phyloP scores from a whole-genome alignment of 2,888 invertebrate genomes.

The Dasysyrphus albostriatus region DNA sequence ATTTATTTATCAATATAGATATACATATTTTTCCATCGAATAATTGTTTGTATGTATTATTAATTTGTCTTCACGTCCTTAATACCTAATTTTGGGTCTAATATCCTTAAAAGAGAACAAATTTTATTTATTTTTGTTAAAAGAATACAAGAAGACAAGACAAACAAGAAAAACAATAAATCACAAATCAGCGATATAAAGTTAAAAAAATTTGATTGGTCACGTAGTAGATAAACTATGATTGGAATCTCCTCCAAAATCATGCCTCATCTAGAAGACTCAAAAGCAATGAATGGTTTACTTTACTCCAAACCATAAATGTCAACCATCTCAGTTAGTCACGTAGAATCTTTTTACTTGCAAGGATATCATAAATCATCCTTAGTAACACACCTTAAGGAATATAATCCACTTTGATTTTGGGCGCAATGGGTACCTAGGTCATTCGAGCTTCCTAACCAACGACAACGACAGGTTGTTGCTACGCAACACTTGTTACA shows the following conservation, averaged over 20 bases:
- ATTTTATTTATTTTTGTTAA: background rate
- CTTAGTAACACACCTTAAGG: constrained; percentile 18
- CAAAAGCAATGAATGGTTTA: background rate
- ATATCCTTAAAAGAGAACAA: too few relatives aligned
- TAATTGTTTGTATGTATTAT: too few relatives aligned
- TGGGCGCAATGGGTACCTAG: background rate
- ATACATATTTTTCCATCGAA: too few relatives aligned
- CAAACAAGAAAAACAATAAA: background rate
- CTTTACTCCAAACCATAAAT: background rate
- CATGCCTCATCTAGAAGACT: background rate
- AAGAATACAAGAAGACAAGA: background rate
- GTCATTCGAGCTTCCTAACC: background rate
- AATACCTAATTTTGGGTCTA: too few relatives aligned
- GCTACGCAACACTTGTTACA: constrained; percentile 10
- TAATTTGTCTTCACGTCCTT: too few relatives aligned
- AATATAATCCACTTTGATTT: constrained; percentile 12
- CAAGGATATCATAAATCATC: constrained; percentile 32
- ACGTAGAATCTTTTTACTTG: constrained; percentile 16
- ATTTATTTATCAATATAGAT: too few relatives aligned
- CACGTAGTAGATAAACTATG: background rate
- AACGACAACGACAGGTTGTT: constrained; percentile 8
- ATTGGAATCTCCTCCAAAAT: background rate
- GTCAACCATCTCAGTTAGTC: background rate
- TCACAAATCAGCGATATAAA: background rate
- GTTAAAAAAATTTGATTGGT: background rate